Evolutionary conservation across 1,140 invertebrate species (phyloP), one percentile per base, ranked within the genome.

Genomic region (Pteromalus puparum): DNA sequence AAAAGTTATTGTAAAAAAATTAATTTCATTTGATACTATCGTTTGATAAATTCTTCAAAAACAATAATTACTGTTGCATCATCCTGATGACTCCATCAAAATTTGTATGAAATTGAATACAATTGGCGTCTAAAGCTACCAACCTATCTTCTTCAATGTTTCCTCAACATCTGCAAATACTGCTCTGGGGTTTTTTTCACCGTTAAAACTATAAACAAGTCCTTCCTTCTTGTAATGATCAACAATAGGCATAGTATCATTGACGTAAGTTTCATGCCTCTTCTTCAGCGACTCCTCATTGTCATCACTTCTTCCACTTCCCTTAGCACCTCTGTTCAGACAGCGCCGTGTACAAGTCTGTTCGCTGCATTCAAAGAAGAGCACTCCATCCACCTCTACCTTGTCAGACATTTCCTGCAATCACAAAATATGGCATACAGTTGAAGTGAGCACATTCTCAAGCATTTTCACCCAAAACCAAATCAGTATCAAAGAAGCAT

Each of bases 241-340:
- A 76, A 99, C 97, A 87, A 99, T 99, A 1, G 98, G 98, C 94
- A 98, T 95, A 0, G 99, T 99, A 85, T 98, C 97, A 87, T 96
- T 96, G 12, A 96, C 93, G 91, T 98, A 99, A 0, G 98, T 99
- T 81, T 96, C 93, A 86, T 99, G 97, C 88, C 99, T 95, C 91
- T 99, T 99, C 85, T 96, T 95, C 30, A 99, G 93, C 89, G 97
- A 97, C 84, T 99, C 97, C 48, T 95, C 89, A 92, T 99, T 99
- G 90, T 99, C 99, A 93, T 99, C 99, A 2, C 96, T 95, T 26
- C 99, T 95, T 0, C 98, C 98, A 92, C 98, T 98, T 28, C 97
- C 97, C 74, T 95, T 95, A 24, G 96, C 95, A 1, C 98, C 98
- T 68, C 99, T 95, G 7, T 95, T 95, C 72, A 99, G 90, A 90